phyloP scores from a whole-genome alignment of 2,888 invertebrate species.

The Lypha dubia region DNA sequence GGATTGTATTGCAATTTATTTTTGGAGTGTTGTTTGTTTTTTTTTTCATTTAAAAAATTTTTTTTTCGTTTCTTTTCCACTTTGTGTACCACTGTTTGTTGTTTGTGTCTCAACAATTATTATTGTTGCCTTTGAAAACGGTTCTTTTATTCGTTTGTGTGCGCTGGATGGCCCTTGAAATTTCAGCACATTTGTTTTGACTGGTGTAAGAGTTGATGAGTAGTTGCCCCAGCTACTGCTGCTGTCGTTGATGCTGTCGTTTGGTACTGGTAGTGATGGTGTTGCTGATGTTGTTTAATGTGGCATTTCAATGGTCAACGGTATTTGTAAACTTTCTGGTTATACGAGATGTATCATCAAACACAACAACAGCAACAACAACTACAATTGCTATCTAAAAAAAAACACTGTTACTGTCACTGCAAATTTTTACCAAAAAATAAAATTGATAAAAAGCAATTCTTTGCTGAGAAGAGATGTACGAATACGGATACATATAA shows the following conservation, averaged over 20 bases:
- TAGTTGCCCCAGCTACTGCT: slow-evolving; percentile 8
- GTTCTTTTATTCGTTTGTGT: slow-evolving; percentile 20
- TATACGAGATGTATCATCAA: slow-evolving; percentile 15
- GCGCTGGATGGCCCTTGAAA: slow-evolving; percentile 58
- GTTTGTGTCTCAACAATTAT: slow-evolving; percentile 69
- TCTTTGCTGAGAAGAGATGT: not conserved
- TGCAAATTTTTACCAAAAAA: slow-evolving; percentile 56
- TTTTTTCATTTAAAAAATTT: not conserved
- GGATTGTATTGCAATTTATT: slow-evolving; percentile 57
- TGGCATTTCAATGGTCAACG: slow-evolving; percentile 70
- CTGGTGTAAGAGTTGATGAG: slow-evolving; percentile 53
- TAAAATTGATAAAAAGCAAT: slow-evolving; percentile 15
- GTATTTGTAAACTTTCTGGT: slow-evolving; percentile 68
- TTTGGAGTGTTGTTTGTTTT: slow-evolving; percentile 13
- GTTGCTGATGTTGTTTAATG: slow-evolving; percentile 61
- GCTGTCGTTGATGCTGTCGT: slow-evolving; percentile 7
- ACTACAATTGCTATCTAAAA: slow-evolving; percentile 14
- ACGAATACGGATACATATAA: slow-evolving; percentile 8
- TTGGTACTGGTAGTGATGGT: not conserved
- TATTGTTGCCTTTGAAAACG: slow-evolving; percentile 67
- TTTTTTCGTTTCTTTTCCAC: slow-evolving; percentile 14
- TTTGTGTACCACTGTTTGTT: slow-evolving; percentile 43
- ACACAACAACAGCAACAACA: slow-evolving; percentile 63
- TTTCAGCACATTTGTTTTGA: slow-evolving; percentile 68
- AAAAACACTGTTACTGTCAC: slow-evolving; percentile 64